Evolutionary conservation across 2,888 invertebrate genomes (phyloP).

Genomic region (Caenorhabditis sulstoni): DNA sequence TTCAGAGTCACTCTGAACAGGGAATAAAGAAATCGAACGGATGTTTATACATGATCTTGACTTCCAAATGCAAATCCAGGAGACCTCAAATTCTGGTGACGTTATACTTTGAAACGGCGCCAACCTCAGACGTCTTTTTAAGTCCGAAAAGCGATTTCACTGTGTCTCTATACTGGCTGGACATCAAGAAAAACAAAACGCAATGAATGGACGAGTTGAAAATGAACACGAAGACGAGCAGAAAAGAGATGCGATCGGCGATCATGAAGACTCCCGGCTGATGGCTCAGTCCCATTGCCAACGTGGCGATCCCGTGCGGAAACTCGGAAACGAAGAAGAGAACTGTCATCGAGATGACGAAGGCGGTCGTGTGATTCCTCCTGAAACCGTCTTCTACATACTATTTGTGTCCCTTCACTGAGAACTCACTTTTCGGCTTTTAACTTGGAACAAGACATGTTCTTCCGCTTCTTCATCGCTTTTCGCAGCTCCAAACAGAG

Average conservation of each 20-base stretch:
- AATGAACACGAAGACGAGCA: constrained; percentile 12
- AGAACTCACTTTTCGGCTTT: not conserved
- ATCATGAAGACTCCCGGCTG: not conserved
- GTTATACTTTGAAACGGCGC: not conserved
- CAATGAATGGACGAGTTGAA: constrained; percentile 31
- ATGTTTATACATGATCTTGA: no score
- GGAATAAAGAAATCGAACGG: not conserved
- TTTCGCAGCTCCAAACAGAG: no score
- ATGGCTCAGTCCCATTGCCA: no score
- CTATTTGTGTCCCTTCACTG: constrained; percentile 13
- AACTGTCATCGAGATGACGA: constrained; percentile 29
- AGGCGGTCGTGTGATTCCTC: not conserved
- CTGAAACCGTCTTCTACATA: no score
- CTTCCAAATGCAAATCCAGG: no score
- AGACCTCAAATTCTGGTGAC: no score
- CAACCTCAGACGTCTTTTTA: no score
- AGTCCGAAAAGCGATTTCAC: not conserved
- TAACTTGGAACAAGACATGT: no score
- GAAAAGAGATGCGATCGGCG: not conserved
- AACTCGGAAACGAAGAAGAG: constrained; percentile 18
- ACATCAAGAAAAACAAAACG: constrained; percentile 20
- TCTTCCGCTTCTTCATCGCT: no score
- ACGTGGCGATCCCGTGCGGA: constrained; percentile 1
- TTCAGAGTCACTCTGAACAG: no score
- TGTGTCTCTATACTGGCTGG: constrained; percentile 17